phyloP scores from a whole-genome alignment of 1,140 invertebrate species.

The Globodera rostochiensis region DNA sequence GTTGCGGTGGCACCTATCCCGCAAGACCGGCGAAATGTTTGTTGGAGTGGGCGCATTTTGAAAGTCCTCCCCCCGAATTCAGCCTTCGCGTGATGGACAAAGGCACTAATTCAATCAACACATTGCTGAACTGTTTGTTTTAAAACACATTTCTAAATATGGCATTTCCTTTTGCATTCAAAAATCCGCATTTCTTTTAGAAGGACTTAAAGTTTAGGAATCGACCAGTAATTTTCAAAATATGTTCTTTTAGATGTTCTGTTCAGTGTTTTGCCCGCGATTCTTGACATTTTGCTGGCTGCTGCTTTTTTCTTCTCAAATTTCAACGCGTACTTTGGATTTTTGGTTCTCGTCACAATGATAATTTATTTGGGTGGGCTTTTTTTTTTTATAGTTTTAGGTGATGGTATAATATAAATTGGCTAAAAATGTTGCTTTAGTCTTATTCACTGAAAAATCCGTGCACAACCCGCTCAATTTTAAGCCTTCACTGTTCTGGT shows the following conservation, averaged over 20 bases:
- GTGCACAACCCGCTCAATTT: not conserved
- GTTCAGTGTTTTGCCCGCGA: constrained; percentile 81
- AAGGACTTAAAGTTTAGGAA: too few relatives aligned
- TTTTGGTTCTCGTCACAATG: constrained; percentile 92
- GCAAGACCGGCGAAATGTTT: constrained; percentile 89
- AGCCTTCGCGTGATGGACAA: constrained; percentile 84
- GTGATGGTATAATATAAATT: too few relatives aligned
- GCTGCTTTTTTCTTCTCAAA: constrained; percentile 82
- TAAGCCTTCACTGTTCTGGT: constrained; percentile 78
- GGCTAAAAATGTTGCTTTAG: too few relatives aligned
- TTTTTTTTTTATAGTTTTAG: constrained; percentile 17
- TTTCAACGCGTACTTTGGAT: constrained; percentile 89
- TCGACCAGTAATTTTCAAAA: too few relatives aligned
- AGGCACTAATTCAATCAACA: constrained; percentile 90
- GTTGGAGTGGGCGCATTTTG: too few relatives aligned
- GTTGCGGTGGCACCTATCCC: constrained; percentile 58
- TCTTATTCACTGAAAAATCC: too few relatives aligned
- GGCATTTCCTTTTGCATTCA: too few relatives aligned
- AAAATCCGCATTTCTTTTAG: too few relatives aligned
- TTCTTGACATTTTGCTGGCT: constrained; percentile 89
- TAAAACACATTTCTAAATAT: not conserved
- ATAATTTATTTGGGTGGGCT: constrained; percentile 81
- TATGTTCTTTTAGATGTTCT: constrained; percentile 63
- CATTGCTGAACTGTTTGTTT: constrained; percentile 75
- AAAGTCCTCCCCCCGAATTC: too few relatives aligned